These are phyloP conservation scores for Desoria tigrina DNA, from an alignment of 2,888 invertebrate genomes.

Conservation along the genomic window DNA sequence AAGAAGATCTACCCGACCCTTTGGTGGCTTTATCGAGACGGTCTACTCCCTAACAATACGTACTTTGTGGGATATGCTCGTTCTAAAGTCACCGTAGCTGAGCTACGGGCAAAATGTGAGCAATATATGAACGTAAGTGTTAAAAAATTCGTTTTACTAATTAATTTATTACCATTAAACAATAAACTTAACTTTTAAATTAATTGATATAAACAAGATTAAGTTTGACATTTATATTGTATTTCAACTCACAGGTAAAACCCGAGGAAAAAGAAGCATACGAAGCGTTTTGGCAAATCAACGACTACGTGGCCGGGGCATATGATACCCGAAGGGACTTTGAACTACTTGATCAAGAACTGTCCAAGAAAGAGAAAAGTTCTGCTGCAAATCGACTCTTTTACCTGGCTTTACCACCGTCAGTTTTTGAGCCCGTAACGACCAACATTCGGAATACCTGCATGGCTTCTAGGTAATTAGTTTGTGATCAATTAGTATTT, in stretches of 20 bases:
- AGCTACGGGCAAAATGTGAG: slow-evolving; percentile 72
- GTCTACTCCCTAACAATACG: slow-evolving; percentile 82
- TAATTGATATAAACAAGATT: too few species aligned
- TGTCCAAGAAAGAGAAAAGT: slow-evolving; percentile 69
- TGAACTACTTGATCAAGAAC: slow-evolving; percentile 72
- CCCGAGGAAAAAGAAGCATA: slow-evolving; percentile 72
- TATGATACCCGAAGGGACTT: slow-evolving; percentile 84
- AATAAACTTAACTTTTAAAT: too few species aligned
- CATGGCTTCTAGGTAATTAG: slow-evolving; percentile 71
- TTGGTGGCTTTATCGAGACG: slow-evolving; percentile 94
- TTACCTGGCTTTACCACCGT: slow-evolving; percentile 97
- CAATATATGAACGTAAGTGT: slow-evolving; percentile 78
- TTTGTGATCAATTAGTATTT: neutral
- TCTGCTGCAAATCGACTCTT: slow-evolving; percentile 81
- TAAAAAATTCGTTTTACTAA: too few species aligned
- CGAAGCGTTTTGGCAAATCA: slow-evolving; percentile 81
- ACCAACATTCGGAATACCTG: slow-evolving; percentile 80
- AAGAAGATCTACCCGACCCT: slow-evolving; percentile 99
- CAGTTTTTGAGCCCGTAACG: slow-evolving; percentile 87
- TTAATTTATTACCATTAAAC: too few species aligned
- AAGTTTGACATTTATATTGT: neutral
- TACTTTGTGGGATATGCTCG: slow-evolving; percentile 93
- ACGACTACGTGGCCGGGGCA: slow-evolving; percentile 79
- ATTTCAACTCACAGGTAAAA: slow-evolving; percentile 60
- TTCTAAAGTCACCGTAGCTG: slow-evolving; percentile 74